Conservation (phyloP, 2,797 vertebrate species). For the Synanceia verrucosa region DNA sequence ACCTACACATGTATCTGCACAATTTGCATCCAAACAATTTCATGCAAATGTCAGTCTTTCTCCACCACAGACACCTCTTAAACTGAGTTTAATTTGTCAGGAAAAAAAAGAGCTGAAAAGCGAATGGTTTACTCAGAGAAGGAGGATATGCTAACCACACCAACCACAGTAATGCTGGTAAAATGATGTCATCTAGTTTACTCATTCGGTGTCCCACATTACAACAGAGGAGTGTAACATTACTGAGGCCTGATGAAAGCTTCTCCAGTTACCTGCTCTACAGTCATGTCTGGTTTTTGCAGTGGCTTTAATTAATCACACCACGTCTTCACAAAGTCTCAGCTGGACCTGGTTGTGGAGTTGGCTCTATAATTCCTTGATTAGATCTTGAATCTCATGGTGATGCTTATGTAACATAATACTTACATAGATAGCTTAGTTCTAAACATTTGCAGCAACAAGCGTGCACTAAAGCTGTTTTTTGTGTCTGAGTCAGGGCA, state of each 20-base stretch:
- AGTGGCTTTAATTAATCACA: neutral
- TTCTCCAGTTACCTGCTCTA: neutral
- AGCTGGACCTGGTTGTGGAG: neutral
- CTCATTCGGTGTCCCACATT: neutral
- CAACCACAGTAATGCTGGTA: neutral
- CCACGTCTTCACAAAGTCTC: neutral
- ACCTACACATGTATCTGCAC: conserved; percentile 43
- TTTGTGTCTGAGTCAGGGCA: conserved; percentile 10
- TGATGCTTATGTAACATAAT: neutral
- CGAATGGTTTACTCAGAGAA: conserved; percentile 10
- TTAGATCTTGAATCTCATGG: neutral
- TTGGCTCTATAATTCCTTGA: neutral
- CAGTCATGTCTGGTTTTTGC: neutral
- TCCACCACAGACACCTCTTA: neutral
- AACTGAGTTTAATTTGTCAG: conserved; percentile 21
- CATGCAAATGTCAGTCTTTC: conserved; percentile 47
- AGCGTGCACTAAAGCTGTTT: neutral
- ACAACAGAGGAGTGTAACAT: neutral
- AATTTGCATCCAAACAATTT: conserved; percentile 58
- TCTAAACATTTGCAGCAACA: conserved; percentile 1
- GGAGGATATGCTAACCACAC: neutral
- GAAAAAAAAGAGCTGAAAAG: conserved; percentile 20
- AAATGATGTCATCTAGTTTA: neutral
- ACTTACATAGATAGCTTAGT: neutral
- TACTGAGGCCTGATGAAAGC: neutral